Evolutionary conservation across 1,140 invertebrate species (phyloP).

Genomic region (Lerema accius): DNA sequence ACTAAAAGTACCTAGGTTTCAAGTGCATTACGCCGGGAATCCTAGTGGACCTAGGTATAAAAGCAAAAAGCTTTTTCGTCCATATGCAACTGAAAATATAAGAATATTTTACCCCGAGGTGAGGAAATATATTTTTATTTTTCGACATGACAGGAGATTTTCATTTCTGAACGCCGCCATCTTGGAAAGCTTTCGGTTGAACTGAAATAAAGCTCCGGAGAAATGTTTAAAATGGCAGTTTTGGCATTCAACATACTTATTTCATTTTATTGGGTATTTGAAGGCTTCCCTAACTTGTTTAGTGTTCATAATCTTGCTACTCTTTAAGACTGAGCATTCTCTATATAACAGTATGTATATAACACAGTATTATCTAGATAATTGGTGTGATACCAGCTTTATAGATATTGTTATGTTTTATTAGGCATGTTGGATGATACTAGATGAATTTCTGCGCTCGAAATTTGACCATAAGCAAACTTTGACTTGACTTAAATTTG

Average conservation of each 20-base stretch:
- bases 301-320: no score
- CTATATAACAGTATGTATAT: no score
- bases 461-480: no score
- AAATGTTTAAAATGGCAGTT: constrained; percentile 29
- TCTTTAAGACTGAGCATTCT: no score
- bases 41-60: constrained; percentile 18
- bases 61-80: constrained; percentile 23
- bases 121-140: constrained; percentile 34
- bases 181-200: constrained; percentile 30
- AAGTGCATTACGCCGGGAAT: constrained; percentile 19
- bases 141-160: constrained; percentile 32
- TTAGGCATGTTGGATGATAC: no score
- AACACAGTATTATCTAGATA: no score
- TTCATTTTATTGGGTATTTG: constrained; percentile 17
- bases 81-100: constrained; percentile 29
- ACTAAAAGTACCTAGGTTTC: constrained; percentile 6
- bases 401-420: no score
- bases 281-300: constrained; percentile 7
- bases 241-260: constrained; percentile 17
- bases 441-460: no score
- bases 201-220: constrained; percentile 25
- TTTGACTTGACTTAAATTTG: no score
- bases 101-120: constrained; percentile 22
- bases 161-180: constrained; percentile 28
- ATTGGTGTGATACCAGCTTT: no score